These are phyloP conservation scores for Brachionus koreanus DNA, from an alignment of 1,140 invertebrate species.

Conservation along the genomic window DNA sequence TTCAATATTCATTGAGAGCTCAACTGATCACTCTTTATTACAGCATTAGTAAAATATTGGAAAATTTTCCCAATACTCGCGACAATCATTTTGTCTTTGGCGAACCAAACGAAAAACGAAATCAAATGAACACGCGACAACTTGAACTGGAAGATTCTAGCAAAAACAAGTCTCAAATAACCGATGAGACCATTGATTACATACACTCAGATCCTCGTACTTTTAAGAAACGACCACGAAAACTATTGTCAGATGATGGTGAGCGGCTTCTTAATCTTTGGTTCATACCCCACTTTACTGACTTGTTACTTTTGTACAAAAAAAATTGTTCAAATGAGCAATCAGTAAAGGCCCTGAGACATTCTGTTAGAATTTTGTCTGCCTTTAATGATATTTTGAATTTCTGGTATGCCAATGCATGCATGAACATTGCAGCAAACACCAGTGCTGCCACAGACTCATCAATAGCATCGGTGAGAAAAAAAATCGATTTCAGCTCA, in stretches of 20 bases:
- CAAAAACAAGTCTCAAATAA: conserved; percentile 46
- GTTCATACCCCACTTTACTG: conserved; percentile 57
- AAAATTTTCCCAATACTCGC: conserved; percentile 56
- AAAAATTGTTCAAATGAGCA: conserved; percentile 50
- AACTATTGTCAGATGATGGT: conserved; percentile 53
- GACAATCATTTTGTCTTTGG: conserved; percentile 48
- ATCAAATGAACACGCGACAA: conserved; percentile 46
- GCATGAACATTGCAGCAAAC: conserved; percentile 46
- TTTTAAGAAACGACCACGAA: conserved; percentile 52
- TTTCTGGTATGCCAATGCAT: conserved; percentile 32
- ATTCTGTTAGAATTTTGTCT: conserved; percentile 54
- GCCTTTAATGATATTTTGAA: conserved; percentile 41
- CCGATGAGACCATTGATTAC: not conserved
- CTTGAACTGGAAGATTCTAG: conserved; percentile 52
- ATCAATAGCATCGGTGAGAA: not conserved
- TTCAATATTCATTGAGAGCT: conserved; percentile 54
- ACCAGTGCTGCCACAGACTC: not conserved
- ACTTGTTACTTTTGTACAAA: conserved; percentile 55
- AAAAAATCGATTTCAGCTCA: conserved; percentile 33
- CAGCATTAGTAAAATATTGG: conserved; percentile 53
- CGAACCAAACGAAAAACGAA: conserved; percentile 54
- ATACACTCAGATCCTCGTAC: conserved; percentile 45
- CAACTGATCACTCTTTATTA: conserved; percentile 56
- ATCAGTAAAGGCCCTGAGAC: conserved; percentile 49
- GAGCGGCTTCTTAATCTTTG: conserved; percentile 56